phyloP scores from a whole-genome alignment of 2,797 vertebrate species.

The Rhinogobio ventralis region DNA sequence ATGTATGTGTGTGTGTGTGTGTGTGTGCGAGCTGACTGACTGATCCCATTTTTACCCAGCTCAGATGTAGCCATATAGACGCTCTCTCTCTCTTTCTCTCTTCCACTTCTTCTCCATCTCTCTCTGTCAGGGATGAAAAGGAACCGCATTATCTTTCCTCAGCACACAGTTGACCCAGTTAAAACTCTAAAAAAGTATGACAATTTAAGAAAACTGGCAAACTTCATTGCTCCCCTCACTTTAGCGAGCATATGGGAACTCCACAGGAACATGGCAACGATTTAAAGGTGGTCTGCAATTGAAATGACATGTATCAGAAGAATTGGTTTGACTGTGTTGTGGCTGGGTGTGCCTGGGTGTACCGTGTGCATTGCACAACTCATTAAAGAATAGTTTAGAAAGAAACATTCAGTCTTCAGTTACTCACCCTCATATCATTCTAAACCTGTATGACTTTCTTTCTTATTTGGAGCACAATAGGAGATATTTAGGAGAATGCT shows the following conservation, averaged over 20 bases:
- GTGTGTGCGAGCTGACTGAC: slow-evolving; percentile 39
- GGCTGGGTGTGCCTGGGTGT: neutral
- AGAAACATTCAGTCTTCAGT: neutral
- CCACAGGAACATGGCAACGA: slow-evolving; percentile 34
- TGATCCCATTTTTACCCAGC: slow-evolving; percentile 54
- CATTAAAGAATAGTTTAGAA: neutral
- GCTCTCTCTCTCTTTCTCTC: slow-evolving; percentile 25
- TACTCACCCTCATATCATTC: neutral
- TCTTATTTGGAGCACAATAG: neutral
- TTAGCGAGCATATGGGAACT: slow-evolving; percentile 21
- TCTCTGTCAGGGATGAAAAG: slow-evolving; percentile 53
- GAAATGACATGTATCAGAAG: slow-evolving; percentile 1
- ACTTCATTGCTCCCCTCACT: slow-evolving; percentile 42
- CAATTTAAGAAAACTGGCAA: slow-evolving; percentile 53
- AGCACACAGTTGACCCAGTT: slow-evolving; percentile 64
- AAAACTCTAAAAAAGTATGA: slow-evolving; percentile 54
- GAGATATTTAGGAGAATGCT: neutral
- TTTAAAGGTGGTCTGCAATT: slow-evolving; percentile 34
- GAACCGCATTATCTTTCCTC: slow-evolving; percentile 56
- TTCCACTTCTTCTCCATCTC: slow-evolving; percentile 33
- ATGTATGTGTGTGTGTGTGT: slow-evolving; percentile 15
- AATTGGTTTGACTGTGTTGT: slow-evolving; percentile 7
- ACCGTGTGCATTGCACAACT: neutral
- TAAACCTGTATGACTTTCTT: neutral
- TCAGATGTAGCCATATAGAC: slow-evolving; percentile 35